Percentiles rank a stretch among this genome's conserved stretches.
Conservation (phyloP, 2,113 vertebrate genomes). For the Cryptoleucopteryx plumbea region DNA sequence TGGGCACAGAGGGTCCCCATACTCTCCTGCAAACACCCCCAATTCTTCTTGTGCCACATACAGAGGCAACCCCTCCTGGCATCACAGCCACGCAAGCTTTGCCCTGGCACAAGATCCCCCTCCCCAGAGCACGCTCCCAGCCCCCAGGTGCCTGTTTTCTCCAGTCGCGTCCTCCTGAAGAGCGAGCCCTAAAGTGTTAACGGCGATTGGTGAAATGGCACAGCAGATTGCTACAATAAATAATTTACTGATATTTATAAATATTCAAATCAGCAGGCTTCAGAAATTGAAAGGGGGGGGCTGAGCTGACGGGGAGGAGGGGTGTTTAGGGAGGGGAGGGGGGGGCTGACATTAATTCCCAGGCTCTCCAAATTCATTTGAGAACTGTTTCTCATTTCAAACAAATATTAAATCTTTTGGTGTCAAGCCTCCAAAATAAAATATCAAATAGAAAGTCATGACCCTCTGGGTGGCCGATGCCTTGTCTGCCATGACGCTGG, state of each 20-base stretch:
- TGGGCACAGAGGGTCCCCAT: not conserved
- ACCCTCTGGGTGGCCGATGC: not conserved
- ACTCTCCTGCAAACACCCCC: not conserved
- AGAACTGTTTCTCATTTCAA: constrained; percentile 74
- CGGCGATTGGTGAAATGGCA: constrained; percentile 80
- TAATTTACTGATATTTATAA: constrained; percentile 99
- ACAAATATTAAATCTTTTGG: constrained; percentile 73
- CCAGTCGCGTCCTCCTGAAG: not conserved
- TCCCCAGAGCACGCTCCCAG: not conserved
- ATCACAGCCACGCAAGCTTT: rapidly evolving
- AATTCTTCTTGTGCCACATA: not conserved
- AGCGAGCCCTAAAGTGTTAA: constrained; percentile 81
- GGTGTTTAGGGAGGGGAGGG: not conserved
- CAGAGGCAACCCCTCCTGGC: not conserved
- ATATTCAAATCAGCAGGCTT: constrained; percentile 98
- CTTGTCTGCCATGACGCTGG: not conserved
- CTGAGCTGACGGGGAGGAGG: constrained; percentile 40
- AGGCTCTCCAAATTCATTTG: constrained; percentile 70
- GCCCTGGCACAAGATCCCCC: not conserved
- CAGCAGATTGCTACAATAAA: constrained; percentile 99
- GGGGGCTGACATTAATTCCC: constrained; percentile 64
- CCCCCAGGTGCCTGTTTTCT: not conserved
- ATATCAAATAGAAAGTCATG: constrained; percentile 6
- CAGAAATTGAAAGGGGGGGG: constrained; percentile 78
- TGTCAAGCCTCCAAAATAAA: constrained; percentile 58